These are phyloP conservation scores for Odontothrips loti DNA, from an alignment of 2,888 invertebrate genomes.

Conservation along the genomic window DNA sequence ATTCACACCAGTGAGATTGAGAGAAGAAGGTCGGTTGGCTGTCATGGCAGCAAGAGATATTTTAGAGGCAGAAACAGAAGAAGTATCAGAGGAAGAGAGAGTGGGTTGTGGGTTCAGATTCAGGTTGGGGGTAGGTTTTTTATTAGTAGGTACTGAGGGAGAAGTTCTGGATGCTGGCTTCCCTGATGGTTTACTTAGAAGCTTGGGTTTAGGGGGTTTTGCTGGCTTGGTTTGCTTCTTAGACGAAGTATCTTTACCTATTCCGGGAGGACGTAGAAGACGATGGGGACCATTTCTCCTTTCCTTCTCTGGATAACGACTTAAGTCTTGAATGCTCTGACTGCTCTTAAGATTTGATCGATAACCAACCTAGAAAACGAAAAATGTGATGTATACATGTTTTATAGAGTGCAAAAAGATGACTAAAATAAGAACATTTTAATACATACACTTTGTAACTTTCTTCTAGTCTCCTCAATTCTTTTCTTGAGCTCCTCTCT, in stretches of 20 bases:
- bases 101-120: not conserved
- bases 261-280: not conserved
- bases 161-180: constrained; percentile 16
- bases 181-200: constrained; percentile 33
- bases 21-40: constrained; percentile 50
- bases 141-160: not conserved
- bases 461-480: constrained; percentile 77
- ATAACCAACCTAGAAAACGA: constrained; percentile 62
- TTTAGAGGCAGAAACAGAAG: constrained; percentile 5
- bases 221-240: constrained; percentile 15
- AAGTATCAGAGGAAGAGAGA: not conserved
- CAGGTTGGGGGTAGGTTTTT: not conserved
- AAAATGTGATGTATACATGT: constrained; percentile 31
- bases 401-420: not conserved
- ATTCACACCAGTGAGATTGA: constrained; percentile 51
- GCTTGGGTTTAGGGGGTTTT: constrained; percentile 32
- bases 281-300: constrained; percentile 41
- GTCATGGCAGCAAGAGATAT: constrained; percentile 16
- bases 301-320: constrained; percentile 60
- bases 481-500: constrained; percentile 76
- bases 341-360: constrained; percentile 75
- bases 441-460: constrained; percentile 76
- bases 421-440: constrained; percentile 23
- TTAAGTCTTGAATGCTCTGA: constrained; percentile 81
- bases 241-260: constrained; percentile 1